Evolutionary conservation across 64 coral and sea anemone species (phyloP).

Genomic region (Montipora capricornis): DNA sequence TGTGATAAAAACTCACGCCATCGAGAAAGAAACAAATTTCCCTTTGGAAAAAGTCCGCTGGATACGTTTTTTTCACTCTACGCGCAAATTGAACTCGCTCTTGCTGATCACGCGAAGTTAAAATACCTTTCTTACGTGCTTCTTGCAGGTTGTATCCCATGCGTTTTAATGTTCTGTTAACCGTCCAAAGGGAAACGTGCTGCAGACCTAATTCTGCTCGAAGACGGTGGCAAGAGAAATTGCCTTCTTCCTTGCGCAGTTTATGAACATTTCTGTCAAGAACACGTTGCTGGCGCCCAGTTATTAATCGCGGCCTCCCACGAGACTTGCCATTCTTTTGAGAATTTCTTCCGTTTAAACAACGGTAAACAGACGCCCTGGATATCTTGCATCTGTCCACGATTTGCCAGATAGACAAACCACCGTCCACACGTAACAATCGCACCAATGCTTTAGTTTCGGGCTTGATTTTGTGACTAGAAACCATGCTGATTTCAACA

Average conservation of each 20-base stretch:
- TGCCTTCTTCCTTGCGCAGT: constrained; percentile 42
- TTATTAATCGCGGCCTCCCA: constrained; percentile 12
- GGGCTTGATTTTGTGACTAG: too few species aligned
- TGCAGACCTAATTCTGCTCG: neutral
- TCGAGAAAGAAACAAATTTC: constrained; percentile 20
- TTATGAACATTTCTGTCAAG: constrained; percentile 13
- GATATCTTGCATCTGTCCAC: too few species aligned
- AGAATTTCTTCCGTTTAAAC: constrained; percentile 15
- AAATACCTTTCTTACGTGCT: constrained; percentile 32
- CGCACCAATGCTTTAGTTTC: too few species aligned
- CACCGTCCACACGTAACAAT: too few species aligned
- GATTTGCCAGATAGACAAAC: too few species aligned
- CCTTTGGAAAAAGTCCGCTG: neutral
- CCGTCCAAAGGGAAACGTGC: neutral
- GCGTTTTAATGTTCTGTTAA: neutral
- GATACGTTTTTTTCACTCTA: neutral
- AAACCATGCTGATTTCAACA: too few species aligned
- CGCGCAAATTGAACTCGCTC: neutral
- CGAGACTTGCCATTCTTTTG: neutral
- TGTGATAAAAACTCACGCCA: constrained; percentile 39
- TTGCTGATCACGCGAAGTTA: neutral
- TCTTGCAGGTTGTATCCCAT: neutral
- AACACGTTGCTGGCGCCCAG: neutral
- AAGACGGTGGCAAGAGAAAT: constrained; percentile 31
- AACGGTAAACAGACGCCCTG: neutral